Base-by-base conservation (phyloP, 2,888 invertebrate species). In the Uloborus plumipes region DNA sequence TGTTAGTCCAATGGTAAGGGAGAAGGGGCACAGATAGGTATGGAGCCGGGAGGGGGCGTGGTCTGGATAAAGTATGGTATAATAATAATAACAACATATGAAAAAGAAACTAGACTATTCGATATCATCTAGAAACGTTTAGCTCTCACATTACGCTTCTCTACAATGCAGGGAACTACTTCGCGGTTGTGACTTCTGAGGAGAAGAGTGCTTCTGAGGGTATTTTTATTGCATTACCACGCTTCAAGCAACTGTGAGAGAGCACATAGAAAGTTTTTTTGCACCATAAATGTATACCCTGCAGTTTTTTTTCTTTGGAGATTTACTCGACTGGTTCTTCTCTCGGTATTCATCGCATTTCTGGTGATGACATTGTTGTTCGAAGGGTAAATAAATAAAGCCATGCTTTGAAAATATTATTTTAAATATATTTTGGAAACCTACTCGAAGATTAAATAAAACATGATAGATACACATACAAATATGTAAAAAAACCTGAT, bases 51-150 rank as follows among this genome's bases (percentile, higher is more conserved):
- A 39, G 26, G 50, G 53, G 80, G 71, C 74, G 74, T 69, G 74
- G 74, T 55, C 64, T 58, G 64, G 61, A 55, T 73, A 73, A 80
- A 73, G 53, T 72, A 69, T 59, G 50, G 67, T 55, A 73, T 77
- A 81, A 81, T 81, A 78, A 78, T 78, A 81, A 81, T 74, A 81
- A 81, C 74, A 69, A 58, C 80, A 70, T 74, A 58, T 70, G 58
- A 65, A 59, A 70, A 49, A 64, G 74, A 70, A 81, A 64, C 74
- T 81, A 74, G 74, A 73, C 74, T 53, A 50, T 73, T 74, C 70
- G 80, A 81, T 81, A 81, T 75, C 74, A 81, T 81, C 80, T 81
- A 50, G 69, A 81, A 81, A 70, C 80, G 80, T 81, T 81, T 81
- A 81, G 75, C 74, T 70, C 80, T 74, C 80, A 74, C 64, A 75